Conservation (phyloP, 2,888 invertebrate genomes). For the Zonitis immaculata region DNA sequence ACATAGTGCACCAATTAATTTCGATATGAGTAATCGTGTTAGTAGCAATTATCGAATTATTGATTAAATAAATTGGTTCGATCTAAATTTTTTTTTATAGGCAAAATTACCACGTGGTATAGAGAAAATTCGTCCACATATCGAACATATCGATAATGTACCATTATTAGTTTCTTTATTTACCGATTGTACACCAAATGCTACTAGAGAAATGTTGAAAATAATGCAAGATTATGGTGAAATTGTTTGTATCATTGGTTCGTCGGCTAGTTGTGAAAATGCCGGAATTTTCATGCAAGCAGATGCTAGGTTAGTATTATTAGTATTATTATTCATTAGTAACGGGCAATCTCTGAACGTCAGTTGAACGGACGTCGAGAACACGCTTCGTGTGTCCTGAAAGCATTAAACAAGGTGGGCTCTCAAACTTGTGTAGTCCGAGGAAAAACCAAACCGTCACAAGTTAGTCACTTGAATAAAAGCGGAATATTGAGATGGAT, state of each 20-base stretch:
- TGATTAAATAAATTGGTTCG: neutral
- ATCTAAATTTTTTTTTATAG: too few species aligned
- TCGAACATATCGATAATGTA: conserved; percentile 95
- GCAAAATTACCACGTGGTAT: conserved; percentile 95
- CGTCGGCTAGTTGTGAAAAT: conserved; percentile 85
- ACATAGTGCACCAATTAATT: conserved; percentile 85
- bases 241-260: conserved; percentile 91
- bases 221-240: conserved; percentile 98
- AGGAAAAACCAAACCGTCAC: too few species aligned
- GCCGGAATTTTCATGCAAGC: conserved; percentile 91
- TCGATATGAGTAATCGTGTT: conserved; percentile 89
- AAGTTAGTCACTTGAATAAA: too few species aligned
- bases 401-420: too few species aligned
- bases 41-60: conserved; percentile 34
- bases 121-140: conserved; percentile 92
- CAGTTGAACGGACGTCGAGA: too few species aligned
- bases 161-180: conserved; percentile 94
- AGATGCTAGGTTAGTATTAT: conserved; percentile 77
- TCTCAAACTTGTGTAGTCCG: too few species aligned
- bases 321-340: too few species aligned
- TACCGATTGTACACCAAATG: conserved; percentile 93
- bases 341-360: too few species aligned
- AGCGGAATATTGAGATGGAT: too few species aligned
- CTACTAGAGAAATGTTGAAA: conserved; percentile 85
- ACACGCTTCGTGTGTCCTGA: too few species aligned